Percentiles rank a stretch among this genome's conserved stretches.
phyloP scores from a whole-genome alignment of 2,888 invertebrate species.

The Melipona bicolor region DNA sequence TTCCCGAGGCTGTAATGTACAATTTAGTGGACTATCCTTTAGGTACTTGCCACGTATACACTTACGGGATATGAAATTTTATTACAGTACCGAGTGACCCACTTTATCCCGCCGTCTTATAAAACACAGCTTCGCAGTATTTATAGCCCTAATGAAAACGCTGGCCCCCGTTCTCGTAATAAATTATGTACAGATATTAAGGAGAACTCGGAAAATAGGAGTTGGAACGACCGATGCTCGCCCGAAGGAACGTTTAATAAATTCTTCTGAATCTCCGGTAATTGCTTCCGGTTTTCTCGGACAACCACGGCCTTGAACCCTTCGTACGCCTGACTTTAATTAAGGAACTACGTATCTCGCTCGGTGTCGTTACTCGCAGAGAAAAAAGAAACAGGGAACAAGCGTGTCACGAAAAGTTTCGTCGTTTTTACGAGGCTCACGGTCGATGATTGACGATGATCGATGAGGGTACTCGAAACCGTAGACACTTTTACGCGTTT shows the following conservation, averaged over 20 bases:
- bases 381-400: background rate
- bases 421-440: conserved; percentile 67
- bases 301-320: conserved; percentile 60
- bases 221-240: conserved; percentile 1
- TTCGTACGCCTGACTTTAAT: conserved; percentile 71
- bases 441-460: conserved; percentile 79
- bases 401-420: conserved; percentile 58
- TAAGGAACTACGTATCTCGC: conserved; percentile 74
- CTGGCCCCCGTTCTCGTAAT: conserved; percentile 16
- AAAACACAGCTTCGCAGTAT: conserved; percentile 39
- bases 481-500: conserved; percentile 61
- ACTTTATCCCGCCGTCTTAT: conserved; percentile 39
- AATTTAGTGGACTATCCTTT: conserved; percentile 30
- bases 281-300: conserved; percentile 66
- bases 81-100: conserved; percentile 42
- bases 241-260: conserved; percentile 58
- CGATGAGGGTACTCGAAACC: conserved; percentile 72
- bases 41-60: conserved; percentile 5
- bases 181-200: conserved; percentile 54
- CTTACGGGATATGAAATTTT: conserved; percentile 38
- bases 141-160: conserved; percentile 55
- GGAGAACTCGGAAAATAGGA: background rate
- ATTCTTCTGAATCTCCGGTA: conserved; percentile 58
- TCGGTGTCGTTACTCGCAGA: conserved; percentile 50
- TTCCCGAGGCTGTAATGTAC: background rate